phyloP scores from a whole-genome alignment of 92 coral and sea anemone species.

The Epizoanthus rinbou region DNA sequence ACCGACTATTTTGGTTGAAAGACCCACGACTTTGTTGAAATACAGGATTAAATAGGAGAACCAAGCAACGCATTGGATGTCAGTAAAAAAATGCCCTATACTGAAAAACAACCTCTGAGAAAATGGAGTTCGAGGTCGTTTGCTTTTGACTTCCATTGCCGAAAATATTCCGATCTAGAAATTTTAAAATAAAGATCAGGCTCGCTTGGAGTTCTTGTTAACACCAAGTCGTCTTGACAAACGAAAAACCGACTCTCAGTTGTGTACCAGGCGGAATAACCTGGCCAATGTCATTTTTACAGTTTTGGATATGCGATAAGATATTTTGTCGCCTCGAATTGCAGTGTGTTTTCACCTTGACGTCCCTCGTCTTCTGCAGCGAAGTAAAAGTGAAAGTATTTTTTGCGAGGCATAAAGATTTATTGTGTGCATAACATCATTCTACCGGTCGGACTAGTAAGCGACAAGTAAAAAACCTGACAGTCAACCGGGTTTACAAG shows the following conservation, averaged over 20 bases:
- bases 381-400: neutral
- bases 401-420: neutral
- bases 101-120: slow-evolving; percentile 65
- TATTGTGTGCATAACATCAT: neutral
- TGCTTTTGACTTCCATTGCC: slow-evolving; percentile 1
- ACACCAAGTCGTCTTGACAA: too few relatives aligned
- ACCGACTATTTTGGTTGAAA: slow-evolving; percentile 70
- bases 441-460: slow-evolving; percentile 20
- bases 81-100: slow-evolving; percentile 73
- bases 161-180: neutral
- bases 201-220: too few relatives aligned
- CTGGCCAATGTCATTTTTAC: too few relatives aligned
- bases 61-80: slow-evolving; percentile 55
- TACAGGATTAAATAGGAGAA: slow-evolving; percentile 62
- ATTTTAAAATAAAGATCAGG: neutral
- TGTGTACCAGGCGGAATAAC: too few relatives aligned
- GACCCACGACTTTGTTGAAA: slow-evolving; percentile 75
- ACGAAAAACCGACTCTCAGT: too few relatives aligned
- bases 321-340: neutral
- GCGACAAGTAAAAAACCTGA: slow-evolving; percentile 11
- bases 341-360: neutral
- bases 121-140: slow-evolving; percentile 61
- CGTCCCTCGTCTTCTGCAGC: neutral
- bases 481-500: neutral
- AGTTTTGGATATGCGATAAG: neutral